Percentiles rank a stretch among this genome's conserved stretches.
Conservation (phyloP, 1,140 invertebrate species). For the Fopius arisanus region DNA sequence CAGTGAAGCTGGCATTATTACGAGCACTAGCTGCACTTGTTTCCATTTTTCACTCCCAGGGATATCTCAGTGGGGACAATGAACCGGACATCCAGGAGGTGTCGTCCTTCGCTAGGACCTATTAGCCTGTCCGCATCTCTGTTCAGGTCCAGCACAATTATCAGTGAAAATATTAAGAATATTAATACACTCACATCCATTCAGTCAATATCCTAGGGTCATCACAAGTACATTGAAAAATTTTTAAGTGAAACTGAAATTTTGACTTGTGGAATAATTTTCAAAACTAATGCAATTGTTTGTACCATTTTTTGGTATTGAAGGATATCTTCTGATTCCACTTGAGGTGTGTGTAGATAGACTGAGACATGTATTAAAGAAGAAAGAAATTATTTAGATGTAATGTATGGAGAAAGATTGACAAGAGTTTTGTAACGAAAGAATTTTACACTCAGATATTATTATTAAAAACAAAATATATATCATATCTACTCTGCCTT, state of each 20-base stretch:
- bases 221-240: not conserved
- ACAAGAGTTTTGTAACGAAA: slow-evolving; percentile 25
- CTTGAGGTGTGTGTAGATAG: slow-evolving; percentile 49
- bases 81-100: slow-evolving; percentile 57
- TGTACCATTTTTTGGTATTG: not conserved
- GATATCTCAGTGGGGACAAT: slow-evolving; percentile 54
- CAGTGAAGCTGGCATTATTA: not conserved
- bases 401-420: slow-evolving; percentile 11
- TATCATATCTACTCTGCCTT: slow-evolving; percentile 48
- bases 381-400: slow-evolving; percentile 25
- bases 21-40: slow-evolving; percentile 60
- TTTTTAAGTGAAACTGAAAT: not conserved
- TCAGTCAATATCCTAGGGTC: not conserved
- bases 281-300: not conserved
- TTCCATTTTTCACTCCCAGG: slow-evolving; percentile 58
- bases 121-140: slow-evolving; percentile 34
- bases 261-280: not conserved
- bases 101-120: slow-evolving; percentile 53
- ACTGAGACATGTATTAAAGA: slow-evolving; percentile 43
- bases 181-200: not conserved
- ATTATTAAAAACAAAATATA: slow-evolving; percentile 21
- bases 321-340: slow-evolving; percentile 25
- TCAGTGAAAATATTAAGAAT: not conserved
- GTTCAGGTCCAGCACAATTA: not conserved
- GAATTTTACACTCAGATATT: slow-evolving; percentile 40